Percentiles rank a stretch among this genome's conserved stretches.
phyloP scores from a whole-genome alignment of 2,888 invertebrate genomes.

The Hypena proboscidalis region DNA sequence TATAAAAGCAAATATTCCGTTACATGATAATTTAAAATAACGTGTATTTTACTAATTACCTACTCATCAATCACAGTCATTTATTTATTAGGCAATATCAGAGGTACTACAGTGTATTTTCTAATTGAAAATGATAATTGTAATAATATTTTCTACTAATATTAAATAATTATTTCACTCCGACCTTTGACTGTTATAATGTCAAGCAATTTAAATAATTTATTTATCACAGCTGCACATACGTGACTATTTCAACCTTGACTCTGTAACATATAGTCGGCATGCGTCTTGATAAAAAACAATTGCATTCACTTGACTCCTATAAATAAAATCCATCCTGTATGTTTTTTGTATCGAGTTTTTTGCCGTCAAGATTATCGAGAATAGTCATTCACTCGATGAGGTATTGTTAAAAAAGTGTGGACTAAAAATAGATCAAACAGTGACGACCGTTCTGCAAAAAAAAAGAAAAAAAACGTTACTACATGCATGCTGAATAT shows the following conservation, averaged over 20 bases:
- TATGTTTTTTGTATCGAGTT: no score
- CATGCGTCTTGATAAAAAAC: constrained; percentile 54
- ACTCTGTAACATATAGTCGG: constrained; percentile 45
- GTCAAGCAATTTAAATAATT: constrained; percentile 2
- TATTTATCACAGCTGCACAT: constrained; percentile 11
- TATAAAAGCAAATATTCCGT: no score
- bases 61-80: no score
- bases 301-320: constrained; percentile 32
- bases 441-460: not conserved
- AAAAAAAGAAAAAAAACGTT: no score
- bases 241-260: constrained; percentile 65
- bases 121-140: no score
- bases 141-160: no score
- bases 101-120: no score
- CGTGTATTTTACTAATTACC: no score
- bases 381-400: constrained; percentile 1
- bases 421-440: not conserved
- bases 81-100: not conserved
- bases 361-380: no score
- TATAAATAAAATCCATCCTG: constrained; percentile 7
- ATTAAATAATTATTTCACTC: constrained; percentile 3
- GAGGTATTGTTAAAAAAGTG: not conserved
- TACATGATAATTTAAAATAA: no score
- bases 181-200: constrained; percentile 17
- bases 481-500: no score